Evolutionary conservation across 2,888 invertebrate species (phyloP), one percentile per base, ranked within the genome.

Genomic region (Rotaria sp.): DNA sequence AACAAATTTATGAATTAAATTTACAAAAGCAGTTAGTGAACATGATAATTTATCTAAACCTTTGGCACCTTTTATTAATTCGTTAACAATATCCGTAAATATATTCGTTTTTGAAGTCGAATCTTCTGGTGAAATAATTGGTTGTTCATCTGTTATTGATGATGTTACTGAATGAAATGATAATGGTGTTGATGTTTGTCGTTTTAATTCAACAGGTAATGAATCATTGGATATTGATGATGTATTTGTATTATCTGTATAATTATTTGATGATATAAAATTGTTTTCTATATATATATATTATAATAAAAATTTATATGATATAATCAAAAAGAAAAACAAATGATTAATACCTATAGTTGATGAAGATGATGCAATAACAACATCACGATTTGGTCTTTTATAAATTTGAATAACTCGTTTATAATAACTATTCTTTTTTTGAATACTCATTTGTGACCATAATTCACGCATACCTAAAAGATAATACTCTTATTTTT

Each of bases 51-150:
- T 80, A 80, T 80, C 80, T 80, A 80, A 45, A 45, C 80, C 45
- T 80, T 80, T 80, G n/a, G 45, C 45, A 45, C 80, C 80, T 45
- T 45, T 80, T 11, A 80, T 80, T 80, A 80, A 45, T 80, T 80
- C 80, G n/a, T 80, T 45, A n/a, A 80, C 45, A 45, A 80, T 80
- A n/a, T 80, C 80, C 26, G 10, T 80, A 38, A n/a, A 80, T 41
- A 80, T 26, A 35, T 67, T 35, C 26, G 35, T 21, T 80, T 41
- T 45, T 45, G 15, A 45, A n/a, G n/a, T 45, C 0, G 26, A n/a
- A 45, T 45, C 41, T 8, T 45, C 26, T 13, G 80, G 45, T n/a
- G 45, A 45, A 45, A 80, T 80, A 45, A n/a, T 80, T 26, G 80
- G 26, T 80, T 45, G 80, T 45, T 80, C 45, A 80, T 80, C 80